Conservation (phyloP, 2,113 vertebrate genomes). For the Phalacrocorax brasilianus region DNA sequence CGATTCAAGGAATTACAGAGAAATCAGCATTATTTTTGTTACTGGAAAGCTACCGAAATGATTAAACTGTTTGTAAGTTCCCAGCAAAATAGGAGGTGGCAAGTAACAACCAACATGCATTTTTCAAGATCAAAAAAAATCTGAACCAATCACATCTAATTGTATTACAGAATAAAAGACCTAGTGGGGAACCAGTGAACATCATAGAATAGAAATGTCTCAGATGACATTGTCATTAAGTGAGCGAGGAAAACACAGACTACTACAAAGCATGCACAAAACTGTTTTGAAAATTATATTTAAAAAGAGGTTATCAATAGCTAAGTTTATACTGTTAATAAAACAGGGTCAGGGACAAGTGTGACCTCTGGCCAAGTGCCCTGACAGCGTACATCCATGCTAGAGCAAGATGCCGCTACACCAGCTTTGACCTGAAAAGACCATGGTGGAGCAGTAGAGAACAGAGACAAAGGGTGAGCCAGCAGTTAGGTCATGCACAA, state of each 20-base stretch:
- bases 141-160: neutral
- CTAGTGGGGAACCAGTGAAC: neutral
- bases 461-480: neutral
- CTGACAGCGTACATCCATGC: rapidly evolving
- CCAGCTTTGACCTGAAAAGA: neutral
- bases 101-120: neutral
- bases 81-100: neutral
- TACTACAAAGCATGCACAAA: neutral
- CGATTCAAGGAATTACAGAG: neutral
- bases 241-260: neutral
- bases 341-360: neutral
- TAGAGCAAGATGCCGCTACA: neutral
- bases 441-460: neutral
- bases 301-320: neutral
- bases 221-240: neutral
- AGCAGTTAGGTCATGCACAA: neutral
- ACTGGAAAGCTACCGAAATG: neutral
- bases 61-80: neutral
- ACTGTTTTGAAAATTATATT: neutral
- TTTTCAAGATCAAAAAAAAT: neutral
- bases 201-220: neutral
- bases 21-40: neutral
- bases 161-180: neutral
- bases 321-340: neutral
- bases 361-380: neutral